Evolutionary conservation across 2,113 vertebrate species (phyloP).

Genomic region (Cyanistes caeruleus): DNA sequence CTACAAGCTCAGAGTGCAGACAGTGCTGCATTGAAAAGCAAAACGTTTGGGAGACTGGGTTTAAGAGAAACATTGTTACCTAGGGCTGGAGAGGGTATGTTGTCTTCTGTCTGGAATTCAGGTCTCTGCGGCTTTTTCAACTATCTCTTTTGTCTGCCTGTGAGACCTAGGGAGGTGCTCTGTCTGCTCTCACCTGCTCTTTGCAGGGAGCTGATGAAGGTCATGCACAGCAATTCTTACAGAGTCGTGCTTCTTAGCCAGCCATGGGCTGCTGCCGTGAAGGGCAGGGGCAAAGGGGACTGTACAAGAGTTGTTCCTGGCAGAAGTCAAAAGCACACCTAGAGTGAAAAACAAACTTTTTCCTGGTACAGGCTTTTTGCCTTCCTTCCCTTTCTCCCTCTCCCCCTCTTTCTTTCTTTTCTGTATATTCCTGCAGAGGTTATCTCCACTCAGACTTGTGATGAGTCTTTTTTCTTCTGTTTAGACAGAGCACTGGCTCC

Average conservation of each 20-base stretch:
- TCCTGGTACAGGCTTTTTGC: neutral
- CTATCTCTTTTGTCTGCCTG: neutral
- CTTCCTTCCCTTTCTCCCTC: too few species aligned
- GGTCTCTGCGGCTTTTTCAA: neutral
- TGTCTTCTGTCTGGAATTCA: neutral
- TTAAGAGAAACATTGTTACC: accelerated
- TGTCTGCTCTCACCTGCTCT: neutral
- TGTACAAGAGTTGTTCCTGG: accelerated
- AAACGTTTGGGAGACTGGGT: neutral
- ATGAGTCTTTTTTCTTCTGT: neutral
- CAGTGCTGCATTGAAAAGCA: neutral
- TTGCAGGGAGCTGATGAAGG: neutral
- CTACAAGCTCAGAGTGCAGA: neutral
- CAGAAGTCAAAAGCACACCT: neutral
- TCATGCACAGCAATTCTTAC: neutral
- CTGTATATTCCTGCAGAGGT: neutral
- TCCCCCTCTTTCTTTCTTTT: neutral
- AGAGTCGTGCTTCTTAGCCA: neutral
- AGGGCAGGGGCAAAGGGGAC: neutral
- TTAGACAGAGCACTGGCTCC: neutral
- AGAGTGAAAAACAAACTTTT: neutral
- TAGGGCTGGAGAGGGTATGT: accelerated
- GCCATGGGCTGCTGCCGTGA: neutral
- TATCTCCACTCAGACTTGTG: neutral
- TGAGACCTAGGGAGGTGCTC: neutral